Evolutionary conservation across 2,113 vertebrate species (phyloP).

Genomic region (Phodopus roborovskii): DNA sequence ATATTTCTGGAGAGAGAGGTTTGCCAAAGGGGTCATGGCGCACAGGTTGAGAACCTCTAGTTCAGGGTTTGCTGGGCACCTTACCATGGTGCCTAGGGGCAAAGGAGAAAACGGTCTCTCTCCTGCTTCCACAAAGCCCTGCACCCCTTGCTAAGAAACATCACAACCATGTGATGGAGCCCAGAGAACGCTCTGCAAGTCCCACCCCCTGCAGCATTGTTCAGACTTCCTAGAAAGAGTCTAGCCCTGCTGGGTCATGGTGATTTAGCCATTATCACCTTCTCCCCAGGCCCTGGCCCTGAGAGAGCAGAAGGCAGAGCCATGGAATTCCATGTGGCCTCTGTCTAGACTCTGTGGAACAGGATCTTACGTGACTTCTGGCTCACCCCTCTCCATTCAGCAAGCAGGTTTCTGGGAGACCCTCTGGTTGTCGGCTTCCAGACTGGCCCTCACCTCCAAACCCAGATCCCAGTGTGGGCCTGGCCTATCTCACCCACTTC

Average conservation of each 20-base stretch:
- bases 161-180: neutral
- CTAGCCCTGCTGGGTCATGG: neutral
- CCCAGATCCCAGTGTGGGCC: neutral
- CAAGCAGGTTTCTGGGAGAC: neutral
- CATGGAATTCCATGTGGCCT: neutral
- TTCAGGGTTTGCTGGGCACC: neutral
- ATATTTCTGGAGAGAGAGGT: neutral
- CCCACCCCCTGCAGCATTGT: accelerated
- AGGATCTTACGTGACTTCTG: neutral
- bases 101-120: neutral
- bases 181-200: too few species aligned
- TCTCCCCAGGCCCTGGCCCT: neutral
- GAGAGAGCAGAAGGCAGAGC: neutral
- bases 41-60: neutral
- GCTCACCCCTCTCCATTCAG: neutral
- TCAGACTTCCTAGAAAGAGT: neutral
- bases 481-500: too few species aligned
- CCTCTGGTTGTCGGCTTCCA: neutral
- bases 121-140: neutral
- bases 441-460: neutral
- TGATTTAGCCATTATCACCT: neutral
- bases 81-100: neutral
- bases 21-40: neutral
- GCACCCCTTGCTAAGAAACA: neutral
- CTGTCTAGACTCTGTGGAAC: accelerated